phyloP scores from a whole-genome alignment of 2,888 invertebrate genomes.

The Papilio protenor region DNA sequence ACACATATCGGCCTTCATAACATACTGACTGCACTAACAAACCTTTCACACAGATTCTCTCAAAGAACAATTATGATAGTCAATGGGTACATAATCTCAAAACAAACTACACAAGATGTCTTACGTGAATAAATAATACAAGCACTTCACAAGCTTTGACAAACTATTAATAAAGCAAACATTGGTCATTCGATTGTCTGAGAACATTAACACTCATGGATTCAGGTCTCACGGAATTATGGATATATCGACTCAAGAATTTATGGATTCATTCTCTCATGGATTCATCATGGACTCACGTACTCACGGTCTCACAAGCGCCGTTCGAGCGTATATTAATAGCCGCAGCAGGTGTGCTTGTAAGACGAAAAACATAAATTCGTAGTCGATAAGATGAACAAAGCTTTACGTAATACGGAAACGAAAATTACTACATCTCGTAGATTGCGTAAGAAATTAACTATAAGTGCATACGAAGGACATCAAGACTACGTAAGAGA shows the following conservation, averaged over 20 bases:
- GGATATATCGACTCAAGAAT: constrained; percentile 7
- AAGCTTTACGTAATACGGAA: constrained; percentile 66
- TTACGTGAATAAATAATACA: constrained; percentile 60
- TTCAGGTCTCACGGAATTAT: background rate
- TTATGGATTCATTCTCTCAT: background rate
- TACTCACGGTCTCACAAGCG: background rate
- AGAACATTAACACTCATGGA: constrained; percentile 52
- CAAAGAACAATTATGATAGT: constrained; percentile 61
- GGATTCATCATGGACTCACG: background rate
- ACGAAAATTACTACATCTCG: constrained; percentile 36
- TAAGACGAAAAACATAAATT: constrained; percentile 79
- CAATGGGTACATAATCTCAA: constrained; percentile 65
- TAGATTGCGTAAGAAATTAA: background rate
- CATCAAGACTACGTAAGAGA: background rate
- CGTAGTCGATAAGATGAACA: constrained; percentile 76
- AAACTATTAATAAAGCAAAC: constrained; percentile 68
- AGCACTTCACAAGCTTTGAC: constrained; percentile 64
- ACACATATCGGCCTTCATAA: background rate
- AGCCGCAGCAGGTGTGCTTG: constrained; percentile 74
- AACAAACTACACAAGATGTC: constrained; percentile 69
- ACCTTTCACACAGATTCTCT: background rate
- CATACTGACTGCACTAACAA: background rate
- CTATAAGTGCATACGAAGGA: background rate
- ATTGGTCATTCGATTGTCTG: constrained; percentile 57
- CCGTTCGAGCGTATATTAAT: constrained; percentile 59